Percentiles rank a stretch among this genome's conserved stretches.
Evolutionary conservation across 2,888 invertebrate genomes (phyloP).

Genomic region (Trachelus iudaicus): DNA sequence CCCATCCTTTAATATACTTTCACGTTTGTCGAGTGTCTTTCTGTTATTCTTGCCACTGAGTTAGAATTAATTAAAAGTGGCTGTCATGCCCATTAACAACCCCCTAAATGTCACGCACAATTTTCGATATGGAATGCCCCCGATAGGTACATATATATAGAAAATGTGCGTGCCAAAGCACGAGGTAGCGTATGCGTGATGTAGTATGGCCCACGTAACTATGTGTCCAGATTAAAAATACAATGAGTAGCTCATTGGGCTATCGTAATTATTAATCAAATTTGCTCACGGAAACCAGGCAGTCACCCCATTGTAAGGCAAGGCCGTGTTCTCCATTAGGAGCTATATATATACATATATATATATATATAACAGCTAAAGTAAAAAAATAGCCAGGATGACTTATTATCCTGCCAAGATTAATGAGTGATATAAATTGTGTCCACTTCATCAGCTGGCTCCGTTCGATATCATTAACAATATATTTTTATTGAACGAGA

Average conservation of each 20-base stretch:
- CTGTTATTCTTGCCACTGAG: neutral
- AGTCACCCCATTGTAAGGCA: constrained; percentile 8
- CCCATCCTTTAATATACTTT: neutral
- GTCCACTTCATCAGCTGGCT: constrained; percentile 11
- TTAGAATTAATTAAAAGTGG: neutral
- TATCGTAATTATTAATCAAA: constrained; percentile 29
- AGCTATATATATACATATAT: neutral
- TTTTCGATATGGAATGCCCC: neutral
- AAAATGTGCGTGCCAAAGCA: constrained; percentile 9
- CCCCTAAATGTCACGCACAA: neutral
- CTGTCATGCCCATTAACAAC: neutral
- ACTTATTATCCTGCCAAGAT: constrained; percentile 28
- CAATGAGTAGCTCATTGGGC: constrained; percentile 18
- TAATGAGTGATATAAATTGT: constrained; percentile 19
- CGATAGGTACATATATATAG: neutral
- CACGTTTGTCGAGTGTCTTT: neutral
- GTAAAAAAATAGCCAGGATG: constrained; percentile 20
- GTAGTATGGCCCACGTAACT: neutral
- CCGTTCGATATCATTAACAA: neutral
- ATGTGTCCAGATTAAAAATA: neutral
- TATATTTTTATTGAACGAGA: neutral
- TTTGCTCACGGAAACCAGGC: constrained; percentile 5
- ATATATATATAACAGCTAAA: neutral
- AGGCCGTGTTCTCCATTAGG: constrained; percentile 13
- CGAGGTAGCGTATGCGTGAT: neutral